Evolutionary conservation across 1,140 invertebrate genomes (phyloP).

Genomic region (Probaryconus sp.): DNA sequence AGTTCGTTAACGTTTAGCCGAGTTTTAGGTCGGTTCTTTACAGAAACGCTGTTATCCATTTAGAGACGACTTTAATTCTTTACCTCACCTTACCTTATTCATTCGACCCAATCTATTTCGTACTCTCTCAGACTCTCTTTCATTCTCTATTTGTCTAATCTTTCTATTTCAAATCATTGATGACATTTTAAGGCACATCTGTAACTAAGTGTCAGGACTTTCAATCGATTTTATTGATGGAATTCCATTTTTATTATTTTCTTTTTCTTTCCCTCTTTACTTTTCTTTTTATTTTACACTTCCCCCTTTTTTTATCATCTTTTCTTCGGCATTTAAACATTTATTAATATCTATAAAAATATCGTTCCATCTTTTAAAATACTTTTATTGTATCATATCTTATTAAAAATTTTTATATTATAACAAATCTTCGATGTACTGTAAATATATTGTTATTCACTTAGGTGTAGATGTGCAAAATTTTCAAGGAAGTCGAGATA

Average conservation of each 20-base stretch:
- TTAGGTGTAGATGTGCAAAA: conserved; percentile 35
- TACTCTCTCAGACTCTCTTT: conserved; percentile 44
- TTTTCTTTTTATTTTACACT: no score
- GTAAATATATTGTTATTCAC: no score
- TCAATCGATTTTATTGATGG: conserved; percentile 13
- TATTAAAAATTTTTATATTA: no score
- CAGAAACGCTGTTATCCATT: not conserved
- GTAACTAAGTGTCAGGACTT: conserved; percentile 50
- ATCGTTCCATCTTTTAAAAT: no score
- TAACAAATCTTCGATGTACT: not conserved
- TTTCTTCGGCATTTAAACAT: no score
- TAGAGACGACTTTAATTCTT: not conserved
- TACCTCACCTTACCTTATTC: conserved; percentile 8
- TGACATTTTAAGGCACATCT: conserved; percentile 30
- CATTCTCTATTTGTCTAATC: conserved; percentile 46
- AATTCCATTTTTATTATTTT: not conserved
- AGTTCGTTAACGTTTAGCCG: not conserved
- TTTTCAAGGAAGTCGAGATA: conserved; percentile 62
- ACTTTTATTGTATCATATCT: no score
- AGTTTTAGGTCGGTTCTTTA: not conserved
- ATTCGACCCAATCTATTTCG: conserved; percentile 3
- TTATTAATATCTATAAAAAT: no score
- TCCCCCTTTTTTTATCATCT: no score
- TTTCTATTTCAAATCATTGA: conserved; percentile 54
- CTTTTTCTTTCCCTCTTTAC: conserved; percentile 34